Percentiles rank a stretch among this genome's conserved stretches.
phyloP scores from a whole-genome alignment of 2,888 invertebrate species.

The Lasioglossum zephyrum region DNA sequence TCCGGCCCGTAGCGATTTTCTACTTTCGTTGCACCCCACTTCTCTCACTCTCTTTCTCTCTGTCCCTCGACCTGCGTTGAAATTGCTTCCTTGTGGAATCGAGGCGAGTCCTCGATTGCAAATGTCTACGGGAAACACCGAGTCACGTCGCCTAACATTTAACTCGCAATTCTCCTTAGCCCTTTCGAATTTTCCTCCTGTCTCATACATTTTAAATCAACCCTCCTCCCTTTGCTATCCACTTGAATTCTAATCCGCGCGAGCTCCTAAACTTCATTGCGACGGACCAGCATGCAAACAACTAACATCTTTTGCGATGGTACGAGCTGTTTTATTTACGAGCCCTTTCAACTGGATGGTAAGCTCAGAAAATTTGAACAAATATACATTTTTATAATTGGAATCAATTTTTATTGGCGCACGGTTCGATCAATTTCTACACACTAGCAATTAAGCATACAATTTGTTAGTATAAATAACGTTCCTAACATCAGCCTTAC shows the following conservation, averaged over 20 bases:
- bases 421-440: too few relatives aligned
- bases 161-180: not conserved
- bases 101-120: conserved; percentile 9
- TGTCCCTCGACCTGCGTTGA: not conserved
- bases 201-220: conserved; percentile 4
- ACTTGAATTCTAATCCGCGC: not conserved
- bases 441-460: too few relatives aligned
- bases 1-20: conserved; percentile 19
- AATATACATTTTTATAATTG: not conserved
- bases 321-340: not conserved
- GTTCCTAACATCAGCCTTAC: too few relatives aligned
- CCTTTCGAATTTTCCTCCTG: not conserved
- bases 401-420: too few relatives aligned
- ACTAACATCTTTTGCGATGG: not conserved
- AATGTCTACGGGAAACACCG: conserved; percentile 8
- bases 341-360: too few relatives aligned
- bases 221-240: not conserved
- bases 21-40: not conserved
- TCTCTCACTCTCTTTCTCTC: not conserved
- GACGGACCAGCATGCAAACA: not conserved
- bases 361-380: not conserved
- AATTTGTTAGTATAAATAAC: too few relatives aligned
- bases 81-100: conserved; percentile 13
- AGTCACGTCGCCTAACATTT: not conserved
- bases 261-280: not conserved